A percentile compares a stretch with the other conserved stretches of the same genome.
Evolutionary conservation across 2,113 vertebrate genomes (phyloP).

Genomic region (Daphoenositta chrysoptera): DNA sequence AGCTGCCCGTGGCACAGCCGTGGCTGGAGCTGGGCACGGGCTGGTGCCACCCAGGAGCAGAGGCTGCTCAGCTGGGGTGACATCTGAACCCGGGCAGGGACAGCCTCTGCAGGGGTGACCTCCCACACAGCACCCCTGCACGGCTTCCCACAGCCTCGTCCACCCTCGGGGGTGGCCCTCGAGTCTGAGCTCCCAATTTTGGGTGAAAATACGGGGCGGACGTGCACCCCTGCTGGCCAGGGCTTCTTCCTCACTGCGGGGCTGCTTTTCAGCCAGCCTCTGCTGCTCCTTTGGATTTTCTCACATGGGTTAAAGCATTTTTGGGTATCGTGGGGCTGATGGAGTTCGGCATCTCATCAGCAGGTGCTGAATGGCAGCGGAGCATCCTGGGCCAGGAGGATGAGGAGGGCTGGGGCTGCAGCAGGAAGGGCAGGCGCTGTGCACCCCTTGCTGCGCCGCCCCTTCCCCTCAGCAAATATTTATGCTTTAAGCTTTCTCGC

Average conservation of each 20-base stretch:
- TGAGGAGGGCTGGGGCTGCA: not conserved
- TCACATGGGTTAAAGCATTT: rapidly evolving
- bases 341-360: not conserved
- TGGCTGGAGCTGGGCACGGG: not conserved
- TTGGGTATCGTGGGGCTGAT: rapidly evolving
- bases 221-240: rapidly evolving
- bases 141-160: not conserved
- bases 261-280: not conserved
- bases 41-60: rapidly evolving
- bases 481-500: constrained; percentile 38
- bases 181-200: not conserved
- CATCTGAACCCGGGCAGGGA: too few species aligned
- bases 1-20: rapidly evolving
- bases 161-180: too few species aligned
- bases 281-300: not conserved
- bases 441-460: not conserved
- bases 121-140: rapidly evolving
- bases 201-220: not conserved
- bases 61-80: not conserved
- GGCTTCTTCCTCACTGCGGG: not conserved
- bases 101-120: too few species aligned
- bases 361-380: not conserved
- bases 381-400: not conserved
- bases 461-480: constrained; percentile 72
- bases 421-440: not conserved